Conservation (phyloP, 2,888 invertebrate species). For the Machimus atricapillus region DNA sequence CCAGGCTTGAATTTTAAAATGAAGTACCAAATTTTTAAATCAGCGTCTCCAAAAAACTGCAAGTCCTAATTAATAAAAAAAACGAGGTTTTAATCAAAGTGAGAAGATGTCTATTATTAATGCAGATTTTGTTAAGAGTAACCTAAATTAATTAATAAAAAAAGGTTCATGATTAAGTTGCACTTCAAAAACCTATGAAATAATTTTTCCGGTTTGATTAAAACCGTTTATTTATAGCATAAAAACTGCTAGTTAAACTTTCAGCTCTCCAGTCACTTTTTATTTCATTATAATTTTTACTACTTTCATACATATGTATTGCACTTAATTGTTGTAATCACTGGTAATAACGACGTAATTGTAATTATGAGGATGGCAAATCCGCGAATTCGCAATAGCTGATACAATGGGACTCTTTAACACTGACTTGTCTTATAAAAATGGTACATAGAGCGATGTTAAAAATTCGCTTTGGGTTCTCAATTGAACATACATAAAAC, state of each 20-base stretch:
- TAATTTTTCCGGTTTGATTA: neutral
- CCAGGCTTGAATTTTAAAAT: too few relatives aligned
- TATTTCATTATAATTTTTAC: neutral
- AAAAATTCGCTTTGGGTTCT: neutral
- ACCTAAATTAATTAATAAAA: too few relatives aligned
- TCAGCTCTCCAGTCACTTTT: neutral
- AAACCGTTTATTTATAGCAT: neutral
- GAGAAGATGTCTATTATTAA: too few relatives aligned
- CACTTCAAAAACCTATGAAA: neutral
- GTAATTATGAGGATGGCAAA: neutral
- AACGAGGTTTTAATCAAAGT: too few relatives aligned
- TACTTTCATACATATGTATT: neutral
- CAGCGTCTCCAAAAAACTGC: too few relatives aligned
- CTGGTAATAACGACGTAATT: neutral
- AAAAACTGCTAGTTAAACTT: neutral
- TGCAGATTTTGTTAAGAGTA: too few relatives aligned
- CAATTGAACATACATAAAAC: neutral
- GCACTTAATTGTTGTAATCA: neutral
- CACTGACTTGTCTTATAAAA: neutral
- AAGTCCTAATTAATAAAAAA: too few relatives aligned
- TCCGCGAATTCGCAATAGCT: neutral
- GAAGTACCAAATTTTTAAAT: too few relatives aligned
- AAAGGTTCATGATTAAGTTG: neutral
- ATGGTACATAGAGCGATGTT: neutral
- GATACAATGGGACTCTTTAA: neutral